phyloP scores from a whole-genome alignment of 2,888 invertebrate species.

The Tridacna gigas region DNA sequence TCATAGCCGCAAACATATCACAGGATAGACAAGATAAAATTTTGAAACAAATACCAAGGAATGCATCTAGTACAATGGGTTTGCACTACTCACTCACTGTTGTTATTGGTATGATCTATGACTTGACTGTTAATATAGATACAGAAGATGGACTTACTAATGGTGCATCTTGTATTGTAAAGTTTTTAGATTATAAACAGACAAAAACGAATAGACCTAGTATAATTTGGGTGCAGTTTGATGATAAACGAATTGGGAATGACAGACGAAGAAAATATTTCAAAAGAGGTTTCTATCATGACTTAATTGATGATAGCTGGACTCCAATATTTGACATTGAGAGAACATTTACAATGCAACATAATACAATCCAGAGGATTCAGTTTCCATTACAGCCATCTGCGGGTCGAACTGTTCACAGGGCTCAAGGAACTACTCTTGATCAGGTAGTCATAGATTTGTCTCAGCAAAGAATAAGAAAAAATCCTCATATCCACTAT shows the following conservation, averaged over 20 bases:
- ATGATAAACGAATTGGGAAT: constrained; percentile 37
- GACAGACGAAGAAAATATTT: constrained; percentile 34
- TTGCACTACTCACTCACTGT: constrained; percentile 31
- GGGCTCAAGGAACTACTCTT: constrained; percentile 56
- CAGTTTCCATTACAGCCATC: constrained; percentile 55
- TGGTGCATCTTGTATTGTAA: constrained; percentile 45
- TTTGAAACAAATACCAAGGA: constrained; percentile 26
- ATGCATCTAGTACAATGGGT: constrained; percentile 16
- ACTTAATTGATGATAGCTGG: constrained; percentile 41
- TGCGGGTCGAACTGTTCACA: constrained; percentile 56
- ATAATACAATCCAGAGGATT: constrained; percentile 32
- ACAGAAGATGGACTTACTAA: constrained; percentile 57
- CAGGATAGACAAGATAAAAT: constrained; percentile 30
- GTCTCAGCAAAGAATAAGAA: constrained; percentile 16
- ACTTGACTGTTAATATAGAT: constrained; percentile 52
- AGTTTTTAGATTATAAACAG: constrained; percentile 47
- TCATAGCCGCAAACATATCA: constrained; percentile 36
- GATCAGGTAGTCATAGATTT: constrained; percentile 38
- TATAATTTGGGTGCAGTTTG: constrained; percentile 57
- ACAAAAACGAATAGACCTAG: constrained; percentile 39
- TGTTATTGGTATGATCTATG: constrained; percentile 54
- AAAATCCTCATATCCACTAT: constrained; percentile 42
- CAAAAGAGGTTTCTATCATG: constrained; percentile 39
- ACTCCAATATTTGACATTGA: constrained; percentile 57
- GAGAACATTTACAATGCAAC: constrained; percentile 47